Evolutionary conservation across 1,140 invertebrate genomes (phyloP).

Genomic region (Rhopalosiphum maidis): DNA sequence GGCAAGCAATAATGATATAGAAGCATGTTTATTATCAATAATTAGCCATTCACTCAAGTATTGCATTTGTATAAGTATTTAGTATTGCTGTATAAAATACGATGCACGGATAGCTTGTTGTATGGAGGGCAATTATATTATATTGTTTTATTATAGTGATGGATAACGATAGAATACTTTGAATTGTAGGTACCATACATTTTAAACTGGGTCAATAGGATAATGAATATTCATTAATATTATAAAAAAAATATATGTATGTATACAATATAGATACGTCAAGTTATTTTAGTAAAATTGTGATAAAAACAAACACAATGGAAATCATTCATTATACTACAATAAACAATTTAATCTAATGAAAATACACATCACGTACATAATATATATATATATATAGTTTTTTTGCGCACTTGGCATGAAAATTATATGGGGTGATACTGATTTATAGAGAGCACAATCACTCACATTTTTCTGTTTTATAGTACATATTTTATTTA

Average conservation of each 20-base stretch:
- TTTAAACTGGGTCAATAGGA: slow-evolving; percentile 4
- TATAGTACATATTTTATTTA: background rate
- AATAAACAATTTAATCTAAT: slow-evolving; percentile 14
- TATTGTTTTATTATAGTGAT: slow-evolving; percentile 11
- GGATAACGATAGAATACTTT: slow-evolving; percentile 3
- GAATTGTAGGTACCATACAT: background rate
- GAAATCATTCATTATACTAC: background rate
- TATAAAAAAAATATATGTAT: background rate
- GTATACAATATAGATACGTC: background rate
- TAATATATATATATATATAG: background rate
- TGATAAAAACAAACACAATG: background rate
- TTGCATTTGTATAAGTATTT: background rate
- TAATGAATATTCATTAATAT: slow-evolving; percentile 19
- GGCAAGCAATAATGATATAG: background rate
- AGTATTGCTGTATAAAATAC: background rate
- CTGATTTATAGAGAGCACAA: background rate
- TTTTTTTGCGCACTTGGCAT: background rate
- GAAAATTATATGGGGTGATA: background rate
- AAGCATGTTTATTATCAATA: background rate
- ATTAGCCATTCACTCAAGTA: background rate
- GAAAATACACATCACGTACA: background rate
- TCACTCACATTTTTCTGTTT: background rate
- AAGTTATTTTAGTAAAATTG: background rate
- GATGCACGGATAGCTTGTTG: background rate
- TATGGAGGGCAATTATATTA: background rate